These are phyloP conservation scores for Zosterops pallidus DNA, from an alignment of 2,113 vertebrate species.

Conservation along the genomic window DNA sequence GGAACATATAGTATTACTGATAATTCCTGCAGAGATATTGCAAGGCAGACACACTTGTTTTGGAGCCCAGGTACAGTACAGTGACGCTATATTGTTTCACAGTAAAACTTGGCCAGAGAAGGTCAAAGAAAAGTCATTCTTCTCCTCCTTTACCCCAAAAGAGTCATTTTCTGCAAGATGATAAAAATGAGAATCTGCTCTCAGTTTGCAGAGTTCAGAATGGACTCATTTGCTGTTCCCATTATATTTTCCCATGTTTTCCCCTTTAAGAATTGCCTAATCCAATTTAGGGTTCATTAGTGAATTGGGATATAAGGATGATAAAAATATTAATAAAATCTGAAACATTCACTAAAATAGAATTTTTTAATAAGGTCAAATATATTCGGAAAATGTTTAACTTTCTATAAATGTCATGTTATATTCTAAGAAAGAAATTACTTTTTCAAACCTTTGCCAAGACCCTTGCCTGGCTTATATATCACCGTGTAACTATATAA, in stretches of 20 bases:
- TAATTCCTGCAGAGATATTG: constrained; percentile 49
- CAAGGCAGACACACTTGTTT: constrained; percentile 7
- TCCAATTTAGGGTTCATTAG: constrained; percentile 49
- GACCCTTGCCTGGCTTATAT: neutral
- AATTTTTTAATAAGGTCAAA: constrained; percentile 48
- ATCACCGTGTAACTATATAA: neutral
- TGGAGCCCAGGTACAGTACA: constrained; percentile 11
- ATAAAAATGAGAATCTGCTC: constrained; percentile 34
- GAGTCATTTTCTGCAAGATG: neutral
- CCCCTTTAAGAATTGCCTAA: constrained; percentile 24
- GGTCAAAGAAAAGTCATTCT: constrained; percentile 36
- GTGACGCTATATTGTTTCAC: neutral
- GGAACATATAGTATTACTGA: constrained; percentile 49
- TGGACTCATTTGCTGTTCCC: neutral
- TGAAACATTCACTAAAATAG: constrained; percentile 28
- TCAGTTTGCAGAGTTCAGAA: constrained; percentile 33
- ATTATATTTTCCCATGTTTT: constrained; percentile 4
- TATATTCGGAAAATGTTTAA: constrained; percentile 42
- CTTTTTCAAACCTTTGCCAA: neutral
- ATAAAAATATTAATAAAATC: constrained; percentile 34
- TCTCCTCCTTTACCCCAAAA: neutral
- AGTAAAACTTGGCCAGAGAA: constrained; percentile 24
- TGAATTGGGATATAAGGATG: constrained; percentile 45
- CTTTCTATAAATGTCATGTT: neutral
- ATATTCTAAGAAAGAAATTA: neutral